These are phyloP conservation scores for Ivindomyrus marchei DNA, from an alignment of 2,113 vertebrate species.

Conservation along the genomic window DNA sequence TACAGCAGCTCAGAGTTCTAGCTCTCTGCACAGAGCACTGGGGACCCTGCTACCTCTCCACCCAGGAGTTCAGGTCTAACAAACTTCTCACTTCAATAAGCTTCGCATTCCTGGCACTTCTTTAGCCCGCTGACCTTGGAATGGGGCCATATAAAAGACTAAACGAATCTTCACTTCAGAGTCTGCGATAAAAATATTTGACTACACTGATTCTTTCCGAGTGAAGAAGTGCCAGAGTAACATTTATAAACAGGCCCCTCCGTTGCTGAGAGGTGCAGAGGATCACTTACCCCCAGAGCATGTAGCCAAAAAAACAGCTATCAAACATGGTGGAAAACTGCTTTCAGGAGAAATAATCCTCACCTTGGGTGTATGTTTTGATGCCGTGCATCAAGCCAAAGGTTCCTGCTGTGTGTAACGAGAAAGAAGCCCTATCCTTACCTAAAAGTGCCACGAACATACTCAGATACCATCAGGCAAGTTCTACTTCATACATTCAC, in stretches of 20 bases:
- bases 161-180: background rate
- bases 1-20: background rate
- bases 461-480: background rate
- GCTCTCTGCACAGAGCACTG: background rate
- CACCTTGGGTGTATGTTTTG: slow-evolving; percentile 4
- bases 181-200: background rate
- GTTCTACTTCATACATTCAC: background rate
- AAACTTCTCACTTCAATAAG: background rate
- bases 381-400: background rate
- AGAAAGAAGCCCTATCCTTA: slow-evolving; percentile 55
- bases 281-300: background rate
- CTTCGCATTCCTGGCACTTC: background rate
- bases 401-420: slow-evolving; percentile 10
- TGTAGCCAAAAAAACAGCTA: background rate
- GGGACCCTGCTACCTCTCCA: background rate
- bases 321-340: background rate
- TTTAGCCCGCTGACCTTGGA: background rate
- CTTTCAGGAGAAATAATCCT: slow-evolving; percentile 1
- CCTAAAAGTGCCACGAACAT: slow-evolving; percentile 9
- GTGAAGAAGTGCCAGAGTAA: background rate
- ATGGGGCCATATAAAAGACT: background rate
- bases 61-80: background rate
- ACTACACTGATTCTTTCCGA: background rate
- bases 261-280: background rate
- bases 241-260: background rate